Evolutionary conservation across 1,140 invertebrate genomes (phyloP).

Genomic region (Drosophila tsacasi): DNA sequence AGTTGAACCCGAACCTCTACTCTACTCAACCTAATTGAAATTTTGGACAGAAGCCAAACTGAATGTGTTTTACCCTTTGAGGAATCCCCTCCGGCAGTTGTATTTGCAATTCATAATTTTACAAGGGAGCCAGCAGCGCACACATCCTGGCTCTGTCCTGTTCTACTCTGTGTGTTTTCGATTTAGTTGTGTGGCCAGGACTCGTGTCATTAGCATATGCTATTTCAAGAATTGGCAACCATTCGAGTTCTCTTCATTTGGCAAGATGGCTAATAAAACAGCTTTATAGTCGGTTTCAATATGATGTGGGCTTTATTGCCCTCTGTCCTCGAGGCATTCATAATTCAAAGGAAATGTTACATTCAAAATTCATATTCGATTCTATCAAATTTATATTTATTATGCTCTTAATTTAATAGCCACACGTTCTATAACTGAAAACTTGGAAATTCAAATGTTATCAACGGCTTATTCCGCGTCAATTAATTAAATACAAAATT

Average conservation of each 20-base stretch:
- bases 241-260: conserved; percentile 23
- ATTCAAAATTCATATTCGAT: conserved; percentile 30
- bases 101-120: conserved; percentile 50
- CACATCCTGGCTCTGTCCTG: conserved; percentile 1
- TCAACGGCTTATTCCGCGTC: conserved; percentile 32
- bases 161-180: neutral
- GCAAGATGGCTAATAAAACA: conserved; percentile 24
- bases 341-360: conserved; percentile 24
- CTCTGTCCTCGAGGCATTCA: conserved; percentile 11
- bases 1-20: neutral
- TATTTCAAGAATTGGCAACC: conserved; percentile 12
- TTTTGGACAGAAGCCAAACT: conserved; percentile 45
- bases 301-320: conserved; percentile 14
- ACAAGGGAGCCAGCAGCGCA: conserved; percentile 19
- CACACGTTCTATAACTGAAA: conserved; percentile 1
- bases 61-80: conserved; percentile 25
- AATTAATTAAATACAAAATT: conserved; percentile 17
- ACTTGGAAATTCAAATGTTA: conserved; percentile 10
- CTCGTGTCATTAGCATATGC: conserved; percentile 40
- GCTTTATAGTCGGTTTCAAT: conserved; percentile 10
- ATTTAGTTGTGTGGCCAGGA: conserved; percentile 17
- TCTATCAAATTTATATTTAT: conserved; percentile 21
- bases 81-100: conserved; percentile 3
- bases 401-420: conserved; percentile 37
- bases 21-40: conserved; percentile 53